Base-by-base conservation (phyloP, 1,140 invertebrate species). In the Ptiloglossa arizonensis region DNA sequence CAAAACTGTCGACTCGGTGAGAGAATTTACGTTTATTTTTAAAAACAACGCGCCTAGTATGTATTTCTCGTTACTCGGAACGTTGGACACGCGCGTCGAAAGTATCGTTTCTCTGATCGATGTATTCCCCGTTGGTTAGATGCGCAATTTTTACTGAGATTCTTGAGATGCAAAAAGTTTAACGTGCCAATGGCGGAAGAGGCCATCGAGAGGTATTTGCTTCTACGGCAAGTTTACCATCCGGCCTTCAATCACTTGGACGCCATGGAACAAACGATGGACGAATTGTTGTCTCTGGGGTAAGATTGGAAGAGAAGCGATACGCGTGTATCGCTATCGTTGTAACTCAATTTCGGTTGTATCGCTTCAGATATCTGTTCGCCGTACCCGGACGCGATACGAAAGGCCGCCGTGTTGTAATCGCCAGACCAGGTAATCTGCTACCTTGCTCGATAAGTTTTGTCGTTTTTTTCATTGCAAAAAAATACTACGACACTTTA, bases 131-230 rank as follows among this genome's bases (percentile, higher is more conserved):
- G 29, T 38, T 68, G 67, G 67, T 74, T 88, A 97, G 97, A 97
- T 93, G 91, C 94, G 8, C 94, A 92, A 87, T 98, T 96, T 90
- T 91, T 97, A 22, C 91, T 97, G 48, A 93, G 96, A 81, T 98
- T 97, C 90, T 91, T 97, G n/a, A 94, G 97, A 22, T 94, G 94
- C 35, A 96, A 97, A 90, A 97, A 98, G 87, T 97, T 96, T 91
- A 96, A 95, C 83, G 95, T 98, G 1, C 95, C 95, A 1, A 95
- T 96, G 93, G 95, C 97, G 1, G 95, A 97, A 87, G 95, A 97
- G 83, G 95, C 96, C 1, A 93, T 97, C 46, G 95, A 97, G 87
- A 94, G 96, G 56, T 98, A 97, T 89, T 93, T 98, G 41, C 92
- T 96, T n/a, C 94, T 97, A 70, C 94, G 96, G 32, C 95, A 96